Percentiles rank a stretch among this genome's conserved stretches.
phyloP scores from a whole-genome alignment of 2,888 invertebrate species.

The Leptopterna dolabrata region DNA sequence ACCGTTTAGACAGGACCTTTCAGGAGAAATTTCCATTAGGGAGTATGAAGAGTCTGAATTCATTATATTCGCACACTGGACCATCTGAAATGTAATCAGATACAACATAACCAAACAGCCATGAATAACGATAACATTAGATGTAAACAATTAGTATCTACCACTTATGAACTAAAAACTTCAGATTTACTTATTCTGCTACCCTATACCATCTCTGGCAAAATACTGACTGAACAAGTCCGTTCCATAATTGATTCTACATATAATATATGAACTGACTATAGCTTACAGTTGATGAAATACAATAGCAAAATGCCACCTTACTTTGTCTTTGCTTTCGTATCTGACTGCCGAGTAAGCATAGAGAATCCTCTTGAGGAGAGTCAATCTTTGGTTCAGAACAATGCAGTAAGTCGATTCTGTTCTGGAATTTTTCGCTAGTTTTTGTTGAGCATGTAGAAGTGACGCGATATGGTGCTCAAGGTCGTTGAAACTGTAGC shows the following conservation, averaged over 20 bases:
- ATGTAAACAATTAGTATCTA: too few species aligned
- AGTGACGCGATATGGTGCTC: slow-evolving; percentile 70
- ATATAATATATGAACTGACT: too few species aligned
- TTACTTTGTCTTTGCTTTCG: slow-evolving; percentile 43
- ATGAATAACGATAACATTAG: too few species aligned
- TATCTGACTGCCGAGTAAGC: slow-evolving; percentile 66
- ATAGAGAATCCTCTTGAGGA: slow-evolving; percentile 72
- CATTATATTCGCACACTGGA: slow-evolving; percentile 24
- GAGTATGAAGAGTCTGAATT: slow-evolving; percentile 37
- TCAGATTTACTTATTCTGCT: too few species aligned
- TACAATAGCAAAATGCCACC: too few species aligned
- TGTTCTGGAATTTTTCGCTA: slow-evolving; percentile 71
- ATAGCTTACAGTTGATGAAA: too few species aligned
- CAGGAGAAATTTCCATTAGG: slow-evolving; percentile 31
- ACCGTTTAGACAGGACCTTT: slow-evolving; percentile 64
- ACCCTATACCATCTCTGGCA: too few species aligned
- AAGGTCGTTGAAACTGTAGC: slow-evolving; percentile 67
- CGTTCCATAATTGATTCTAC: too few species aligned
- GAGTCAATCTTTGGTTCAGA: slow-evolving; percentile 70
- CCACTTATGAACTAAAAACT: too few species aligned
- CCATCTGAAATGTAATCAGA: slow-evolving; percentile 23
- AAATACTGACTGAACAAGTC: too few species aligned
- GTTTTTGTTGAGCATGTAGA: slow-evolving; percentile 70
- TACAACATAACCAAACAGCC: too few species aligned
- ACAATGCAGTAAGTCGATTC: slow-evolving; percentile 72